Evolutionary conservation across 2,888 invertebrate genomes (phyloP).

Genomic region (Cremastobaeus sp.): DNA sequence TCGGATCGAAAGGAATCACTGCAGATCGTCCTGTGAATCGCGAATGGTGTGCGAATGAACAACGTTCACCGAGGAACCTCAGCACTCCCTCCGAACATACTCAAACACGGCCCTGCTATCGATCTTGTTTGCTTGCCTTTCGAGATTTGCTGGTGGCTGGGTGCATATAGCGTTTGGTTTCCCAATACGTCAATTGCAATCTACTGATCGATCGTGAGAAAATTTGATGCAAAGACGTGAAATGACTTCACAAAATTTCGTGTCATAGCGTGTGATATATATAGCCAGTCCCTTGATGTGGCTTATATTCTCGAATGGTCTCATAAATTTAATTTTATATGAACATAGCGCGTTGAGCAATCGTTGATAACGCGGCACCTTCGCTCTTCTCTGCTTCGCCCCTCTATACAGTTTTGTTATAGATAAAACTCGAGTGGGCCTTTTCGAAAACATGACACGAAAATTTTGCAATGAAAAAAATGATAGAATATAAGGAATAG

Average conservation of each 20-base stretch:
- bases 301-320: slow-evolving; percentile 7
- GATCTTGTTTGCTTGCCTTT: slow-evolving; percentile 59
- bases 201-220: slow-evolving; percentile 63
- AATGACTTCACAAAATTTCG: slow-evolving; percentile 38
- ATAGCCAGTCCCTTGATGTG: slow-evolving; percentile 3
- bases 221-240: slow-evolving; percentile 54
- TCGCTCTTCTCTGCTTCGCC: too few relatives aligned
- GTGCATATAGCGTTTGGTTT: slow-evolving; percentile 43
- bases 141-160: slow-evolving; percentile 48
- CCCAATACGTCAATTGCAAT: slow-evolving; percentile 63
- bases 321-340: not conserved
- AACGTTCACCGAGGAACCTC: slow-evolving; percentile 42
- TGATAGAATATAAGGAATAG: too few relatives aligned
- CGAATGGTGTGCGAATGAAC: slow-evolving; percentile 22
- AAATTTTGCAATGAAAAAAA: too few relatives aligned
- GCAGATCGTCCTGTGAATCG: slow-evolving; percentile 41
- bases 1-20: slow-evolving; percentile 48
- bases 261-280: slow-evolving; percentile 22
- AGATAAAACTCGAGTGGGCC: too few relatives aligned
- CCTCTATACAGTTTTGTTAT: too few relatives aligned
- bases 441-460: too few relatives aligned
- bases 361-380: not conserved
- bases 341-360: not conserved
- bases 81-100: slow-evolving; percentile 49
- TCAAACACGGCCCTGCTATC: slow-evolving; percentile 60